Percentiles rank a stretch among this genome's conserved stretches.
Evolutionary conservation across 1,140 invertebrate species (phyloP).

Genomic region (Bombus picipes): DNA sequence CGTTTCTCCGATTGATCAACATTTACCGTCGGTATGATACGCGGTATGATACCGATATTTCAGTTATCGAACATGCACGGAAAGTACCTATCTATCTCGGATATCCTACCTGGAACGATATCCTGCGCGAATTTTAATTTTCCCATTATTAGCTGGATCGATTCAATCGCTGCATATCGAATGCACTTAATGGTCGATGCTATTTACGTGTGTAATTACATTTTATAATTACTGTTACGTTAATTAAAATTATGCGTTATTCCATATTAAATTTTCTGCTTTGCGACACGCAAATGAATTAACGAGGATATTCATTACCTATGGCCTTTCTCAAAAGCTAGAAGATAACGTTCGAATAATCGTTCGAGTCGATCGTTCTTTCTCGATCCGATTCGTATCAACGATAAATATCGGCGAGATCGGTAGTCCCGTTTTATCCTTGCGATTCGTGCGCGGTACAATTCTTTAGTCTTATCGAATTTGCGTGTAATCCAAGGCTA

Average conservation of each 20-base stretch:
- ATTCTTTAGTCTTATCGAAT: not conserved
- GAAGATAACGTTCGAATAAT: not conserved
- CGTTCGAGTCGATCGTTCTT: not conserved
- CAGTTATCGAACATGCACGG: not conserved
- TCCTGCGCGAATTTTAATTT: not conserved
- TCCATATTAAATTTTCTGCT: conserved; percentile 25
- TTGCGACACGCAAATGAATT: not conserved
- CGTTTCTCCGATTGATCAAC: not conserved
- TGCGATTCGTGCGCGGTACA: not conserved
- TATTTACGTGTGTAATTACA: conserved; percentile 36
- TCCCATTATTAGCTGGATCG: not conserved
- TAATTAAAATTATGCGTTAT: conserved; percentile 38
- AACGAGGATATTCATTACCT: conserved; percentile 9
- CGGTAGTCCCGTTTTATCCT: not conserved
- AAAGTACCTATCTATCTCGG: no score
- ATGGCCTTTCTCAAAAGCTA: not conserved
- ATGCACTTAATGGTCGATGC: conserved; percentile 2
- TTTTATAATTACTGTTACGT: conserved; percentile 32
- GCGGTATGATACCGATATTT: not conserved
- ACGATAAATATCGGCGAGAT: not conserved
- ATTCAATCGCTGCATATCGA: not conserved
- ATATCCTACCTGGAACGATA: no score
- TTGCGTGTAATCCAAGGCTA: not conserved
- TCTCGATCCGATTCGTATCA: not conserved
- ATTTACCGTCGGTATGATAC: no score